Evolutionary conservation across 2,113 vertebrate species (phyloP).

Genomic region (Antigone vipio): DNA sequence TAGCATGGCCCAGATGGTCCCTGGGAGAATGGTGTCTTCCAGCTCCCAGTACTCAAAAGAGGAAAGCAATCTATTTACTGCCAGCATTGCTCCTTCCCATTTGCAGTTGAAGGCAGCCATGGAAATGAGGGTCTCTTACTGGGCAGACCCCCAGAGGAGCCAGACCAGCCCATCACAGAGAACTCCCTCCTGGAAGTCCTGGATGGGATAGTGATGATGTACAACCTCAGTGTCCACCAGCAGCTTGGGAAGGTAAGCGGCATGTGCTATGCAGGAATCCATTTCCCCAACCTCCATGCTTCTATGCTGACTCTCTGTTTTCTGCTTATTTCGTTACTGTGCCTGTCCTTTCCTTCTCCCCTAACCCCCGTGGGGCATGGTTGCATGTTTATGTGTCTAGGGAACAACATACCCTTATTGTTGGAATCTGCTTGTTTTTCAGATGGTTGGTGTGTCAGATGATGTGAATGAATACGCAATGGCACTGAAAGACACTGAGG

Average conservation of each 20-base stretch:
- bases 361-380: fast-evolving
- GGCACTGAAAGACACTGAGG: slow-evolving; percentile 94
- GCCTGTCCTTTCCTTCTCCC: background rate
- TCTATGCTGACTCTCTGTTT: background rate
- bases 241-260: slow-evolving; percentile 92
- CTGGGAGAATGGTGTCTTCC: background rate
- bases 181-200: slow-evolving; percentile 94
- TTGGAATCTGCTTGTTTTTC: slow-evolving; percentile 31
- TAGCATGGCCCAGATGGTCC: background rate
- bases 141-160: slow-evolving; percentile 89
- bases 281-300: fast-evolving
- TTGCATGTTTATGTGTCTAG: background rate
- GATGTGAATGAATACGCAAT: slow-evolving; percentile 95
- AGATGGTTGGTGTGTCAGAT: slow-evolving; percentile 98
- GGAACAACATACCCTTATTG: background rate
- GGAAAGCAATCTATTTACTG: background rate
- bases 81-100: background rate
- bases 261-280: background rate
- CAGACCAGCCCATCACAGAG: slow-evolving; percentile 87
- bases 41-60: background rate
- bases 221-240: slow-evolving; percentile 96
- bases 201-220: slow-evolving; percentile 97
- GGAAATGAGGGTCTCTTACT: slow-evolving; percentile 92
- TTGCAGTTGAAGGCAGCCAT: slow-evolving; percentile 90
- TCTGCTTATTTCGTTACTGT: background rate